Evolutionary conservation across 2,797 vertebrate species (phyloP), one percentile per base, ranked within the genome.

Genomic region (Gymnothorax reevesii): DNA sequence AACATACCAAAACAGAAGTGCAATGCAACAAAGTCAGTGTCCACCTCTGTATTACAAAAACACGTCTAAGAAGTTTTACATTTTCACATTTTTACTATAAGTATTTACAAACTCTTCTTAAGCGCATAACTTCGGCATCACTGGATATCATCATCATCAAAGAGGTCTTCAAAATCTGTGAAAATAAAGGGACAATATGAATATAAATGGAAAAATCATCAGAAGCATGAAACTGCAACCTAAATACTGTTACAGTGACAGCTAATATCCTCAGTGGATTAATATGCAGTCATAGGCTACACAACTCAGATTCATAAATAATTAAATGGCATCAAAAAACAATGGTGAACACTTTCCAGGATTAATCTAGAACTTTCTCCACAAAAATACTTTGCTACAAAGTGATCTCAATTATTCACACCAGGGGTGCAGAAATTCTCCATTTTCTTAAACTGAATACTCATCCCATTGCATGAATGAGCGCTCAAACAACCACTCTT

Each of bases 121-220:
- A 54, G 9, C 9, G 73, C 57, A 27, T 57, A 27, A 59, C 9
- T 49, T 71, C 57, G 89, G 71, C 73, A 82, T 92, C 88, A 91
- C 89, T 91, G 91, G 88, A 95, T 92, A 88, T 90, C 91, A 42
- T 90, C 90, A 27, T 94, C 92, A 49, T 93, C 93, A 79, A 91
- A 94, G 59, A 93, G 88, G 87, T 93, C 90, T 86, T 93, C 90
- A 87, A 93, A 94, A 90, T 91, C 91, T 91, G 87, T 54, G 49
- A 79, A 42, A 84, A 22, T 57, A 55, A 69, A 79, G 57, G 49
- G 4, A 82, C 66, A 57, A 55, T 7, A 57, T 59, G 17, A 25
- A 25, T 71, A 33, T 33, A 71, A 42, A 12, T 79, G 8, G 17
- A 17, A 64, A 64, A 64, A 64, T 64, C 20, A 64, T 64, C 7